These are phyloP conservation scores for Exephanes ischioxanthus DNA, from an alignment of 2,888 invertebrate species.

Conservation along the genomic window DNA sequence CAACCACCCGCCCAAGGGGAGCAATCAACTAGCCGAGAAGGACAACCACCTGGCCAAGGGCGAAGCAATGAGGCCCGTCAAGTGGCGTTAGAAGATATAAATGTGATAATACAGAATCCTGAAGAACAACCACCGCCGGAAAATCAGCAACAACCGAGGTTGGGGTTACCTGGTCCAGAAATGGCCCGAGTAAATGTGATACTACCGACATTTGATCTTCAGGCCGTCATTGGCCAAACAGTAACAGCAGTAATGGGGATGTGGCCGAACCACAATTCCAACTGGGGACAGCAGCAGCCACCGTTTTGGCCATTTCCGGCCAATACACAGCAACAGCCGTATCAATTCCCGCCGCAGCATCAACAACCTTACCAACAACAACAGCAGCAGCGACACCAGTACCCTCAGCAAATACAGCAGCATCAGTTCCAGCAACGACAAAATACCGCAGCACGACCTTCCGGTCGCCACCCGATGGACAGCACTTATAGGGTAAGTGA, in stretches of 20 bases:
- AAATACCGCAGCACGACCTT: background rate
- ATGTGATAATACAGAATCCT: no score
- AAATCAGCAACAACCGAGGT: slow-evolving; percentile 44
- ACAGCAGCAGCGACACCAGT: background rate
- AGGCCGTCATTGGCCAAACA: background rate
- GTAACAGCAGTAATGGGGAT: background rate
- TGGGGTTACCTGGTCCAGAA: no score
- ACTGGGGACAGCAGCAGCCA: background rate
- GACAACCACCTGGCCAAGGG: no score
- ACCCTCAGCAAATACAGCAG: background rate
- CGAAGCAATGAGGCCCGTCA: no score
- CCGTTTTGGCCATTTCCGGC: no score
- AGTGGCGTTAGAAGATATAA: no score
- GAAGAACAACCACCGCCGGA: slow-evolving; percentile 34
- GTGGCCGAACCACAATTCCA: background rate
- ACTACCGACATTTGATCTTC: background rate
- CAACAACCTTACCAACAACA: background rate
- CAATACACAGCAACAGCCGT: no score
- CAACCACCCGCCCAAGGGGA: no score
- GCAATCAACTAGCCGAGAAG: no score
- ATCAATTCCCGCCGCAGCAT: no score
- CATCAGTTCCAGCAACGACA: background rate
- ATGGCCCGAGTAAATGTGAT: no score
- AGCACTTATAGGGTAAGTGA: background rate
- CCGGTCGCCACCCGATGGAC: background rate